Percentiles rank a stretch among this genome's conserved stretches.
These are phyloP conservation scores for Gallirallus australis DNA, from an alignment of 2,797 vertebrate species.

Conservation along the genomic window DNA sequence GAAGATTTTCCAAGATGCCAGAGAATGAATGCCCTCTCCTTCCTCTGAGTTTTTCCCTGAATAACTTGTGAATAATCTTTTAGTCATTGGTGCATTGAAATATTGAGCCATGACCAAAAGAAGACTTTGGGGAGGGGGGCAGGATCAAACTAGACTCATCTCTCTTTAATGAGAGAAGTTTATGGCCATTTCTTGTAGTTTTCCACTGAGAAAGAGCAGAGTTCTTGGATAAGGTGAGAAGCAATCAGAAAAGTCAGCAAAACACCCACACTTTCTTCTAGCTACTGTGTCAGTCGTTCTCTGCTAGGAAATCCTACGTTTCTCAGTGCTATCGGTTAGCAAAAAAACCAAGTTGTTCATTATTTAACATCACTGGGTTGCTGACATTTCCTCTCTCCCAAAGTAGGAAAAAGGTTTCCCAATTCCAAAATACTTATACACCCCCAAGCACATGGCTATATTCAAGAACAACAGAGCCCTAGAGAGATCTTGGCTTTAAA, in stretches of 20 bases:
- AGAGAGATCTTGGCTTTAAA: not conserved
- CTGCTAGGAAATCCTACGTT: not conserved
- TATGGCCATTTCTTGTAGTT: not conserved
- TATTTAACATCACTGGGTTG: not conserved
- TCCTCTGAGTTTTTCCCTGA: not conserved
- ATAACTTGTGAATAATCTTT: not conserved
- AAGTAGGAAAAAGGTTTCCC: not conserved
- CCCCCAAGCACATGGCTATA: not conserved
- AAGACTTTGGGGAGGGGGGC: not conserved
- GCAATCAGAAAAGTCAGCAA: not conserved
- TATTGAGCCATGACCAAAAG: not conserved
- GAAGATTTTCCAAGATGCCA: not conserved
- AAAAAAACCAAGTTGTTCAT: not conserved
- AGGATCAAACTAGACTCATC: not conserved
- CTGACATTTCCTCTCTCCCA: not conserved
- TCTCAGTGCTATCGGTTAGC: not conserved
- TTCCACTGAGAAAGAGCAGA: not conserved
- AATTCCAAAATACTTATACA: not conserved
- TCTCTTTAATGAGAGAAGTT: not conserved
- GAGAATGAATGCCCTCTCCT: not conserved
- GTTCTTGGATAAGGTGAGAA: not conserved
- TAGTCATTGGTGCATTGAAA: not conserved
- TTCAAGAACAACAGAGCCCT: not conserved
- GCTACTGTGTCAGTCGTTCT: not conserved
- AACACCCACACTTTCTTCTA: not conserved